Evolutionary conservation across 2,888 invertebrate species (phyloP).

Genomic region (Hirtodrosophila cameraria): DNA sequence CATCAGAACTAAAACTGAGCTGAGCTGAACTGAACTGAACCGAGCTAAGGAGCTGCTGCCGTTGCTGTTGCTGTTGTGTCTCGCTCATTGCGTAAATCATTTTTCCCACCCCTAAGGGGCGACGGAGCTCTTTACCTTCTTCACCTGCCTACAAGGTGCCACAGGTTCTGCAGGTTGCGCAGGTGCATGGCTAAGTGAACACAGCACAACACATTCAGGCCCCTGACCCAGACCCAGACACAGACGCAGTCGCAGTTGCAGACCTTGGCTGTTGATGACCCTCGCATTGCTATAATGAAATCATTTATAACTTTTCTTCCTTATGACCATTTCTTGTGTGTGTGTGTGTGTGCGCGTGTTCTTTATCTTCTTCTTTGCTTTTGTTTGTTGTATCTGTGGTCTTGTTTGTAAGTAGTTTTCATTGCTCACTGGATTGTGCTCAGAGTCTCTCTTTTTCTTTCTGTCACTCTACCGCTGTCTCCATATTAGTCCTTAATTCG

Average conservation of each 20-base stretch:
- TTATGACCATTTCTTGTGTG: conserved; percentile 30
- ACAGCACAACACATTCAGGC: conserved; percentile 7
- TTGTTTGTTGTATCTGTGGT: conserved; percentile 11
- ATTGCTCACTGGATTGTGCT: not conserved
- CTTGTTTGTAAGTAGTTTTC: conserved; percentile 32
- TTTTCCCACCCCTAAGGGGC: conserved; percentile 68
- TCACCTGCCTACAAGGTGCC: conserved; percentile 58
- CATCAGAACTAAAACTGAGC: conserved; percentile 15
- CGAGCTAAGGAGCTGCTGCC: conserved; percentile 15
- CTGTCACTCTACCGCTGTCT: no score
- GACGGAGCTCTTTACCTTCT: conserved; percentile 18
- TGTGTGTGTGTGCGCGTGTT: not conserved
- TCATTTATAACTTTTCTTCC: conserved; percentile 73
- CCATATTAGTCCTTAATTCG: conserved; percentile 13
- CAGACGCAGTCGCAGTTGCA: not conserved
- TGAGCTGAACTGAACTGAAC: no score
- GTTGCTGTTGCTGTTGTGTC: not conserved
- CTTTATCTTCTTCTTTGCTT: conserved; percentile 6
- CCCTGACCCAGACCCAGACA: conserved; percentile 33
- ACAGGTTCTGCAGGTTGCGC: conserved; percentile 36
- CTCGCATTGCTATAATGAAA: conserved; percentile 67
- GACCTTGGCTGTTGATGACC: conserved; percentile 46
- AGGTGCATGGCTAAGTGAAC: conserved; percentile 48
- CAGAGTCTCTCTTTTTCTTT: not conserved
- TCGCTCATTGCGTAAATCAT: conserved; percentile 69